These are phyloP conservation scores for Trichomycterus rosablanca DNA, from an alignment of 2,113 vertebrate genomes.

Conservation along the genomic window DNA sequence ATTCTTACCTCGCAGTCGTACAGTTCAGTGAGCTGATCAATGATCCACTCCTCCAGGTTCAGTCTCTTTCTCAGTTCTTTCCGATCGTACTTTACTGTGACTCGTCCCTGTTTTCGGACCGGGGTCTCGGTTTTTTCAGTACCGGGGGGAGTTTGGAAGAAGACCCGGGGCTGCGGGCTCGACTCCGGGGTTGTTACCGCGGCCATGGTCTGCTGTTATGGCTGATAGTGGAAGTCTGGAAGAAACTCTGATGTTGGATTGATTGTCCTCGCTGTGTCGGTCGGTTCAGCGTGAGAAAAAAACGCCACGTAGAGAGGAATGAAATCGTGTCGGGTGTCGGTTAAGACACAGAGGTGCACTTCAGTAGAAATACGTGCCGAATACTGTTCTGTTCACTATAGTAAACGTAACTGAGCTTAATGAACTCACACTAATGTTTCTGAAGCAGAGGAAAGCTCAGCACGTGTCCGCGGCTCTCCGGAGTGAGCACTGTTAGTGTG, in stretches of 20 bases:
- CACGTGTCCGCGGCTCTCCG: slow-evolving; percentile 23
- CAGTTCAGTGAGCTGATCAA: slow-evolving; percentile 83
- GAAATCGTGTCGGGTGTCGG: too few species aligned
- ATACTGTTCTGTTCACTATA: too few species aligned
- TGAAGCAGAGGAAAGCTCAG: slow-evolving; percentile 11
- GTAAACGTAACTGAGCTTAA: too few species aligned
- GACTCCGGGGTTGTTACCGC: slow-evolving; percentile 77
- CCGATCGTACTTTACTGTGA: slow-evolving; percentile 89
- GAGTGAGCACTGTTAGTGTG: not conserved
- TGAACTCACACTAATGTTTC: not conserved
- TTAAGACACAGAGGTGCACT: too few species aligned
- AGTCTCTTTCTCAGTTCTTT: slow-evolving; percentile 88
- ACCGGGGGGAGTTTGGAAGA: slow-evolving; percentile 80
- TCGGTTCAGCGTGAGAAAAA: slow-evolving; percentile 15
- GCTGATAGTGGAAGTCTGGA: not conserved
- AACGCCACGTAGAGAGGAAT: slow-evolving; percentile 18
- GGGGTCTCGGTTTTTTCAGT: slow-evolving; percentile 75
- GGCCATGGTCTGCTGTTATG: slow-evolving; percentile 66
- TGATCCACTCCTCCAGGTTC: slow-evolving; percentile 90
- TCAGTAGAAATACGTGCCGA: too few species aligned
- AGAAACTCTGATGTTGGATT: slow-evolving; percentile 13
- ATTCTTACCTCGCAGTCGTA: slow-evolving; percentile 85
- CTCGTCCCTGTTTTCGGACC: slow-evolving; percentile 82
- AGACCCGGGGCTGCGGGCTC: slow-evolving; percentile 79
- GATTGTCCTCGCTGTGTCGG: slow-evolving; percentile 28